Evolutionary conservation across 2,888 invertebrate species (phyloP).

Genomic region (Conus canariensis): DNA sequence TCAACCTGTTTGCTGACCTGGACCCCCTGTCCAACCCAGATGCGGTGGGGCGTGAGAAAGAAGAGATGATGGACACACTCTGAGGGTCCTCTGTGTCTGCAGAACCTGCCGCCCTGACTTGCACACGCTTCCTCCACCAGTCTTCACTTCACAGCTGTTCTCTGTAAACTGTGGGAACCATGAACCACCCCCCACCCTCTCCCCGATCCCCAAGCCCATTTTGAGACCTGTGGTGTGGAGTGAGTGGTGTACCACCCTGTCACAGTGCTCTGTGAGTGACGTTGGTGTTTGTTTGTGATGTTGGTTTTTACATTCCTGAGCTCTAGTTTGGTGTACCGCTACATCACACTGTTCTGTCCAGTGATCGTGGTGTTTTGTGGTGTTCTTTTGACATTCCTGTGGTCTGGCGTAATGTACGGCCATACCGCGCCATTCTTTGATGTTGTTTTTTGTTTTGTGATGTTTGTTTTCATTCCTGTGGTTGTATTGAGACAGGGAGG

Average conservation of each 20-base stretch:
- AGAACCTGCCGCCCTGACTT: background rate
- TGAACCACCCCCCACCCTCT: background rate
- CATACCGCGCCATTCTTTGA: no score
- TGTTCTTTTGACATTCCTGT: background rate
- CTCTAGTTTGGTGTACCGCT: no score
- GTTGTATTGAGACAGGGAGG: background rate
- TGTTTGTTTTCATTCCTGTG: slow-evolving; percentile 1
- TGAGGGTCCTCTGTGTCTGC: background rate
- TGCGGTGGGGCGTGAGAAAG: slow-evolving; percentile 73
- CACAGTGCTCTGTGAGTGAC: no score
- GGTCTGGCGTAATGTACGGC: background rate
- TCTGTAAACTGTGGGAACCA: background rate
- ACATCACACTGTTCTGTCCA: no score
- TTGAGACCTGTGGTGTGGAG: no score
- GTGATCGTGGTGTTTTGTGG: background rate
- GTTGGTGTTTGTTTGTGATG: no score
- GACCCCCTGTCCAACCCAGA: slow-evolving; percentile 95
- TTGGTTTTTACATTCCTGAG: no score
- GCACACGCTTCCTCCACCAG: no score
- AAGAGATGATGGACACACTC: slow-evolving; percentile 47
- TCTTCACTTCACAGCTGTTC: background rate
- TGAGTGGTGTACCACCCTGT: no score
- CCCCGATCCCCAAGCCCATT: background rate
- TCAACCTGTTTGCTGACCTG: slow-evolving; percentile 94
- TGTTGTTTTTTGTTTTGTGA: no score